Conservation (phyloP, 2,888 invertebrate genomes). For the Scrobipalpa costella region DNA sequence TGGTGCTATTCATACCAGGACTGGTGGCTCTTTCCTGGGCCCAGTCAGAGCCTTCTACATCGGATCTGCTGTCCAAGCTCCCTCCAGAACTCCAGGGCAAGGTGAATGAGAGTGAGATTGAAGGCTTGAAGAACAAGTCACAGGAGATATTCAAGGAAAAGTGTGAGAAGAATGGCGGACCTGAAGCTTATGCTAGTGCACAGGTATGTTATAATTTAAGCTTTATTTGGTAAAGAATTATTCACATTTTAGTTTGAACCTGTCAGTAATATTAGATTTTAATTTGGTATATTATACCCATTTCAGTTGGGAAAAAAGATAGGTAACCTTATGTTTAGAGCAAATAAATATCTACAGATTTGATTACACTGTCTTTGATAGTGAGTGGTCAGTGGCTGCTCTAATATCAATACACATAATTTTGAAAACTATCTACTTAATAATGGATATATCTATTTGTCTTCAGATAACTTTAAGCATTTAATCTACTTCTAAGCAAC, state of each 20-base stretch:
- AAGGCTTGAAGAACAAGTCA: constrained; percentile 62
- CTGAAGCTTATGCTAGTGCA: constrained; percentile 78
- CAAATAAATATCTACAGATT: no score
- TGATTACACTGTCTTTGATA: no score
- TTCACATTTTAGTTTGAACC: neutral
- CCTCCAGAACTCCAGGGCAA: constrained; percentile 57
- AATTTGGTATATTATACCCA: no score
- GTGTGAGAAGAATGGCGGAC: constrained; percentile 83
- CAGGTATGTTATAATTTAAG: constrained; percentile 57
- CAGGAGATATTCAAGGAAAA: constrained; percentile 82
- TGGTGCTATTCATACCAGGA: neutral
- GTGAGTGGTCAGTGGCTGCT: no score
- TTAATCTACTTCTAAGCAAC: no score
- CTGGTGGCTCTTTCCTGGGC: constrained; percentile 37
- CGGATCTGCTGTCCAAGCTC: constrained; percentile 41
- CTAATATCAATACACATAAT: no score
- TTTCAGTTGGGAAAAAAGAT: no score
- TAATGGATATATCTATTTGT: no score
- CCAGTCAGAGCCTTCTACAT: constrained; percentile 35
- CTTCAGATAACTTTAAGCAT: no score
- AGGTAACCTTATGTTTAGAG: no score
- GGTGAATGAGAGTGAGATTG: constrained; percentile 50
- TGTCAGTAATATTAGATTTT: no score
- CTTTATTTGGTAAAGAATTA: neutral
- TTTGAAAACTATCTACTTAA: no score